phyloP scores from a whole-genome alignment of 1,140 invertebrate species.

The Papilio xuthus region DNA sequence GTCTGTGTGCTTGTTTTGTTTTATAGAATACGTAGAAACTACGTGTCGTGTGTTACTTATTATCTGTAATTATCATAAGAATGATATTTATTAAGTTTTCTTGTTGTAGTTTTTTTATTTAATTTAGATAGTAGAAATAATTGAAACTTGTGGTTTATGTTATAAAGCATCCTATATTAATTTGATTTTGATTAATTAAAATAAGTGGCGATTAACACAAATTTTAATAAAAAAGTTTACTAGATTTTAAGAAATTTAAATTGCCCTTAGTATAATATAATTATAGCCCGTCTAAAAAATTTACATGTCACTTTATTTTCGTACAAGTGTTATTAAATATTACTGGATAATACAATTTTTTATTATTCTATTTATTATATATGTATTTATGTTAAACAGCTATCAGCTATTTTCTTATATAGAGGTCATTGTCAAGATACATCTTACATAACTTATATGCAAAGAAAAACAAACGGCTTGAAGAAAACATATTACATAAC shows the following conservation, averaged over 20 bases:
- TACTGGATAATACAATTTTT: too few species aligned
- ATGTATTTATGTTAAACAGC: neutral
- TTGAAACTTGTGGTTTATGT: too few species aligned
- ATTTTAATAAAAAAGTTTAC: too few species aligned
- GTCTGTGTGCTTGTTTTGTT: conserved; percentile 5
- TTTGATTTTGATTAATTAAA: too few species aligned
- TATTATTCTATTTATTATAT: neutral
- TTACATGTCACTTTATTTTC: too few species aligned
- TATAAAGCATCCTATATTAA: too few species aligned
- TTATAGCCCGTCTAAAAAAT: too few species aligned
- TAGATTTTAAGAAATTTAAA: too few species aligned
- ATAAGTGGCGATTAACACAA: too few species aligned
- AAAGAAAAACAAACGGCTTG: conserved; percentile 7
- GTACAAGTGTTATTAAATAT: too few species aligned
- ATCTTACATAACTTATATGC: conserved; percentile 2
- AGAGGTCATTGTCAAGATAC: conserved; percentile 17
- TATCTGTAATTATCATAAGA: neutral
- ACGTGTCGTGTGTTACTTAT: neutral
- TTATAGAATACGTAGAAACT: neutral
- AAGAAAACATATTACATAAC: neutral
- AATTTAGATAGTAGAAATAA: too few species aligned
- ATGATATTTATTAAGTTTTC: neutral
- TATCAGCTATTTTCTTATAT: neutral
- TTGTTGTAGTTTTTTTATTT: neutral
- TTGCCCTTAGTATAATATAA: too few species aligned